These are phyloP conservation scores for Indri indri DNA, from an alignment of 2,113 vertebrate genomes.

Conservation along the genomic window DNA sequence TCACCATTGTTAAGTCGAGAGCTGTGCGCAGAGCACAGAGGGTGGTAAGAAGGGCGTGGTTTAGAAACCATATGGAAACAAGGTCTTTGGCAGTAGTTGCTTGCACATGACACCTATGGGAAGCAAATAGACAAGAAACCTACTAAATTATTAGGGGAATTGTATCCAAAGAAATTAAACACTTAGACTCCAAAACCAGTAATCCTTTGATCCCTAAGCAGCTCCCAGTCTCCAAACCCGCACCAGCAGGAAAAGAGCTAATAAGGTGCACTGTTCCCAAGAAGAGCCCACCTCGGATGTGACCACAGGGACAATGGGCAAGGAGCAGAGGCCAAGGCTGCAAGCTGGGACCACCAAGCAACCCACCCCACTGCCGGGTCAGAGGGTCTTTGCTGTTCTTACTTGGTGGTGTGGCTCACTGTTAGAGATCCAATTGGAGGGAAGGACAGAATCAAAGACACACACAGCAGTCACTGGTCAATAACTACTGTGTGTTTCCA, in stretches of 20 bases:
- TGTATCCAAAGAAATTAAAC: background rate
- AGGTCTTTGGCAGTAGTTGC: background rate
- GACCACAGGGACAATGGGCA: background rate
- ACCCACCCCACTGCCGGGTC: too few relatives aligned
- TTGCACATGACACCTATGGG: background rate
- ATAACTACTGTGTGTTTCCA: background rate
- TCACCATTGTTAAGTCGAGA: background rate
- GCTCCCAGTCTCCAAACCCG: background rate
- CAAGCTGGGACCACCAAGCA: background rate
- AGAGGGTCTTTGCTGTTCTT: background rate
- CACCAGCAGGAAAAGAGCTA: background rate
- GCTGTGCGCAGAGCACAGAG: background rate
- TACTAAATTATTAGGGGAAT: background rate
- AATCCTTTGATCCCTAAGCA: background rate
- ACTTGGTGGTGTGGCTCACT: too few relatives aligned
- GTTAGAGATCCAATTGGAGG: background rate
- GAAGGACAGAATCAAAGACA: background rate
- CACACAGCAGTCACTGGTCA: background rate
- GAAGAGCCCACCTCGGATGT: background rate
- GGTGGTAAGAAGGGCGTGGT: background rate
- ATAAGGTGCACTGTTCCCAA: too few relatives aligned
- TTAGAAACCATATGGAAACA: background rate
- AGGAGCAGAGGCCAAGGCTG: background rate
- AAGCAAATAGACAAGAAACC: background rate
- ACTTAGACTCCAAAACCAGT: background rate